Evolutionary conservation across 2,888 invertebrate species (phyloP), one percentile per base, ranked within the genome.

Genomic region (Elegia similella): DNA sequence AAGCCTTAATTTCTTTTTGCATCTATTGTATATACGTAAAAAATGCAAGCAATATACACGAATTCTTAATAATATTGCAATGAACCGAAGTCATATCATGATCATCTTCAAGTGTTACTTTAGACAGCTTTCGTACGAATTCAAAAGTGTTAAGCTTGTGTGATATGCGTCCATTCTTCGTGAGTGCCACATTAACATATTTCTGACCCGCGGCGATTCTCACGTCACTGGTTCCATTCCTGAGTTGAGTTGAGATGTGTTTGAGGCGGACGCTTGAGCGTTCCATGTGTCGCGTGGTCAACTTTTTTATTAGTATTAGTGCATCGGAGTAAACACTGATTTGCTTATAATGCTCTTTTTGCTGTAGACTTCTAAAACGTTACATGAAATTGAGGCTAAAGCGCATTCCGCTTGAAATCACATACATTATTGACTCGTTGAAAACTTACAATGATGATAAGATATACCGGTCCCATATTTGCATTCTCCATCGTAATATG

Each of bases 201-300:
- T 63, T 66, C 58, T 72, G 76, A 76, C 77, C 76, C 63, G 68
- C 61, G 65, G 73, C 69, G 57, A 65, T 76, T 82, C 82, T 73
- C 82, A 82, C 80, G 78, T 70, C 66, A 68, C 71, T 65, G 66
- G 64, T 67, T 74, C 72, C 65, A 61, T 72, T 76, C 77, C 73
- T 76, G 65, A 72, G 69, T 74, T 72, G 65, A 65, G 17, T 47
- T 34, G 48, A 48, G 54, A 44, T 44, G 44, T 44, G 32, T 32
- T 34, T 38, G n/a, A n/a, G n/a, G n/a, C n/a, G n/a, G n/a, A n/a
- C n/a, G n/a, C n/a, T n/a, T n/a, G 47, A 55, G 29, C 58, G 56
- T 57, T 50, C 52, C 55, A 55, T 62, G 54, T 62, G 61, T 66
- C 63, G 56, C 61, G 60, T 58, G 42, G 42, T 58, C 52, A 47